Percentiles rank a stretch among this genome's conserved stretches.
Evolutionary conservation across 2,797 vertebrate species (phyloP).

Genomic region (Alfaro cultratus): DNA sequence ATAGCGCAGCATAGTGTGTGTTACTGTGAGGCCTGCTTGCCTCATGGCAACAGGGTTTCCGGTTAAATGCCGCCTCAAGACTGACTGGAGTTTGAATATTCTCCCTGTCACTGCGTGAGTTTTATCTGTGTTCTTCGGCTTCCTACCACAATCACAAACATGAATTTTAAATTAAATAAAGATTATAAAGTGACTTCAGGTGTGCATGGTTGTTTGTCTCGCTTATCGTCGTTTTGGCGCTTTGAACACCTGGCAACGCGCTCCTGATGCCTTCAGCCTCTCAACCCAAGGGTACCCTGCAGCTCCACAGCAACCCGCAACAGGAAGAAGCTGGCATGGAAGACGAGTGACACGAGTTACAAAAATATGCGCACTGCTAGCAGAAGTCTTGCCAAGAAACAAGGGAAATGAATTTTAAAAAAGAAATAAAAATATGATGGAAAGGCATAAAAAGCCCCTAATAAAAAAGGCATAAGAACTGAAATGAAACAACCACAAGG

Average conservation of each 20-base stretch:
- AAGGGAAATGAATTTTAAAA: background rate
- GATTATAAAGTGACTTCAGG: background rate
- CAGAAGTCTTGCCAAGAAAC: background rate
- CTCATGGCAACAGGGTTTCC: background rate
- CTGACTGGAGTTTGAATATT: background rate
- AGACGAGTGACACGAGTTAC: background rate
- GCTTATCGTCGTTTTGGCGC: background rate
- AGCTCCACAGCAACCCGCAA: background rate
- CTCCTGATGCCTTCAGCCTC: background rate
- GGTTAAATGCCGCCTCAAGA: background rate
- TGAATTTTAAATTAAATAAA: background rate
- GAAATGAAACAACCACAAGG: slow-evolving; percentile 19
- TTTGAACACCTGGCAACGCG: background rate
- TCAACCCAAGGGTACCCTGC: background rate
- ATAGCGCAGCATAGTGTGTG: background rate
- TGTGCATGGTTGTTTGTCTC: background rate
- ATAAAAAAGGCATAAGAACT: slow-evolving; percentile 24
- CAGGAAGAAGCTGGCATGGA: background rate
- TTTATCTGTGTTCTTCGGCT: background rate
- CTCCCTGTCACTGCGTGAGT: background rate
- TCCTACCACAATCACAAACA: background rate
- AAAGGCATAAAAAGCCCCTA: slow-evolving; percentile 5
- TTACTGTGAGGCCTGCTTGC: background rate
- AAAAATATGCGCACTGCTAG: background rate
- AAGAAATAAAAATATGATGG: slow-evolving; percentile 3